Evolutionary conservation across 2,888 invertebrate species (phyloP), one percentile per base, ranked within the genome.

Genomic region (Achlya flavicornis): DNA sequence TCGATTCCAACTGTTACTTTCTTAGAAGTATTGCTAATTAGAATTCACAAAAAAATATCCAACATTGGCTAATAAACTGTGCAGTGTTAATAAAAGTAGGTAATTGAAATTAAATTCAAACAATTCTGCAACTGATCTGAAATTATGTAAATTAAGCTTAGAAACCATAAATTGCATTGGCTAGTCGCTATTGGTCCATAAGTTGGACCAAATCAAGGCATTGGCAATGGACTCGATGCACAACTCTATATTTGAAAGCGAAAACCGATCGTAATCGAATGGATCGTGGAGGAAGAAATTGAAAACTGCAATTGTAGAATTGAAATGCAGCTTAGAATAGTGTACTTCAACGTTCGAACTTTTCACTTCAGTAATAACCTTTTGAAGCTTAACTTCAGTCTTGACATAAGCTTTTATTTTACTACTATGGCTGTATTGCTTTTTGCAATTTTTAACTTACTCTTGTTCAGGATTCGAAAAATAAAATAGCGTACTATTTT

Each of bases 161-260:
- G 46, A 46, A 0, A n/a, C n/a, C 46, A 46, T 46, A 7, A 46
- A n/a, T 16, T 48, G 16, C 48, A 48, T 4, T 8, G 6, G 2
- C 3, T 48, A 16, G 48, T 26, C 59, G 59, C 59, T 59, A 38
- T 4, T 5, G 26, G 41, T 71, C 70, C 70, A 61, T 82, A 64
- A 67, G 73, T 80, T 86, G 70, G n/a, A 70, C 73, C 81, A 74
- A 61, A 41, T 70, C 67, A 77, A 77, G 78, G 65, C 81, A 81
- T 85, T 88, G 88, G 86, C 86, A 89, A 82, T 89, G 87, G 83
- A 81, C 81, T 80, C 79, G 69, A 75, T 79, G 72, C 76, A 74
- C 71, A 70, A 70, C 75, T 75, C 79, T 76, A 80, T 75, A 76
- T 79, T 86, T 75, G 88, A 90, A 91, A 90, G 89, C 85, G 90